Conservation (phyloP, 2,113 vertebrate species). For the Oryzias curvinotus region DNA sequence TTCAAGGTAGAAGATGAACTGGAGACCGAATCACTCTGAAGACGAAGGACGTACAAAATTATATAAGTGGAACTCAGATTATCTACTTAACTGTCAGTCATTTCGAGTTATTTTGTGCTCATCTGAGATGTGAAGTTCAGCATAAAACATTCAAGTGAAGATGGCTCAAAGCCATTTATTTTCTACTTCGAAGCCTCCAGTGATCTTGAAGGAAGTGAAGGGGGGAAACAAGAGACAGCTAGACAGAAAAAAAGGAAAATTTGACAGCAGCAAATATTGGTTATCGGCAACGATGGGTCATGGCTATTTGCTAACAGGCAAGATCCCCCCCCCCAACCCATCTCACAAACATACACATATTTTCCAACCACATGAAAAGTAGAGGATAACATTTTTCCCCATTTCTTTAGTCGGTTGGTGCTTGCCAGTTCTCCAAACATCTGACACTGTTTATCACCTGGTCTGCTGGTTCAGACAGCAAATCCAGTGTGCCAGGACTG, state of each 20-base stretch:
- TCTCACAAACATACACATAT: conserved; percentile 44
- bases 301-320: conserved; percentile 32
- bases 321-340: background rate
- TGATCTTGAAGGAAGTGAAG: background rate
- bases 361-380: conserved; percentile 60
- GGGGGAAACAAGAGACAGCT: conserved; percentile 2
- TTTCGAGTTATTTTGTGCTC: no score
- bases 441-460: conserved; percentile 76
- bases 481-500: conserved; percentile 48
- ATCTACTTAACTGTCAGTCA: no score
- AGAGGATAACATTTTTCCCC: conserved; percentile 7
- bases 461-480: conserved; percentile 47
- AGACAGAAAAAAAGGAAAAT: background rate
- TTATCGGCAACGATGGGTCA: conserved; percentile 33
- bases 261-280: conserved; percentile 6
- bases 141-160: background rate
- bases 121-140: background rate
- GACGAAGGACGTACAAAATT: background rate
- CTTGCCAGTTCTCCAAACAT: conserved; percentile 54
- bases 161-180: background rate
- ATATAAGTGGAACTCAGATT: background rate
- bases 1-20: background rate
- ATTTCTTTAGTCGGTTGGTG: conserved; percentile 16
- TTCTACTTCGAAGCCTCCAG: conserved; percentile 2
- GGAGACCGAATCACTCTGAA: background rate